Percentiles rank a stretch among this genome's conserved stretches.
Conservation (phyloP, 2,888 invertebrate genomes). For the Brachycybe producta region DNA sequence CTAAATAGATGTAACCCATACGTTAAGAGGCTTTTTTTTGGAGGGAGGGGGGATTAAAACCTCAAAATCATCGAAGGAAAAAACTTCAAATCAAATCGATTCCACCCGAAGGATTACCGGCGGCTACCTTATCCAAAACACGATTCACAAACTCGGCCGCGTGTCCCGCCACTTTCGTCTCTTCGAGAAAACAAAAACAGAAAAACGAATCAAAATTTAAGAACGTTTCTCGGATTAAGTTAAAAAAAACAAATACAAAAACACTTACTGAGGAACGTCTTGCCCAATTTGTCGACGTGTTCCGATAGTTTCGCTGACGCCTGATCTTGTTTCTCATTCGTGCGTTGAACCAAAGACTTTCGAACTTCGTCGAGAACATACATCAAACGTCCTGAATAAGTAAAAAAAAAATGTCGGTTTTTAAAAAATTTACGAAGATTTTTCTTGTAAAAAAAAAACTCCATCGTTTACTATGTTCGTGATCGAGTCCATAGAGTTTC, state of each 20-base stretch:
- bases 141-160: constrained; percentile 89
- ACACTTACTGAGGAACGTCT: constrained; percentile 55
- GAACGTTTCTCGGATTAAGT: background rate
- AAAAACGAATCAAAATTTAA: constrained; percentile 15
- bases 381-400: constrained; percentile 56
- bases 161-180: constrained; percentile 73
- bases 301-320: constrained; percentile 47
- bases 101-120: constrained; percentile 46
- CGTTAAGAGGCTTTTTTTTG: no score
- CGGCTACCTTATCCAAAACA: constrained; percentile 71
- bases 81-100: constrained; percentile 1
- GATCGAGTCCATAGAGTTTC: constrained; percentile 81
- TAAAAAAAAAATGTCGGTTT: background rate
- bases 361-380: constrained; percentile 34
- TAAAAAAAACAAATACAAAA: constrained; percentile 16
- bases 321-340: background rate
- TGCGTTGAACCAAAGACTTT: constrained; percentile 4
- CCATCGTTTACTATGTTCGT: constrained; percentile 67
- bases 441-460: background rate
- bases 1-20: no score
- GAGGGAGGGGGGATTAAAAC: no score
- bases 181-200: constrained; percentile 40
- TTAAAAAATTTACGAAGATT: background rate
- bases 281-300: constrained; percentile 55
- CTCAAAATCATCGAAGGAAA: no score